Percentiles rank a stretch among this genome's conserved stretches.
phyloP scores from a whole-genome alignment of 2,797 vertebrate species.

The Syngnathus acus region DNA sequence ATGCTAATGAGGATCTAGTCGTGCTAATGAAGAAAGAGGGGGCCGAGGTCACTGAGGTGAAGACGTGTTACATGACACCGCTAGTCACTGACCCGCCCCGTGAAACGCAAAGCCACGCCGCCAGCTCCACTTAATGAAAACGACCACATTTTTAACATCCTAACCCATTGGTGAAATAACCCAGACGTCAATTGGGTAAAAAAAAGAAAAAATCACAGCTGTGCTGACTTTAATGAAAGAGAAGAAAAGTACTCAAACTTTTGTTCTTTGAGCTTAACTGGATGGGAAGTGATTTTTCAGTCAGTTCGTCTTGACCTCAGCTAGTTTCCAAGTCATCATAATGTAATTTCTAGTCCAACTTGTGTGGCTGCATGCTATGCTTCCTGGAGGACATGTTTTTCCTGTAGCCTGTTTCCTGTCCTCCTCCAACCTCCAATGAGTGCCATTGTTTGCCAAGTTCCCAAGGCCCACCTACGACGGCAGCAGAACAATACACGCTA shows the following conservation, averaged over 20 bases:
- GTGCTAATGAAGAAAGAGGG: neutral
- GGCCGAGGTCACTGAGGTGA: constrained; percentile 23
- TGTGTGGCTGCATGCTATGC: constrained; percentile 30
- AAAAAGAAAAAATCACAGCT: neutral
- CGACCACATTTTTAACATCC: neutral
- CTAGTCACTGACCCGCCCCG: constrained; percentile 38
- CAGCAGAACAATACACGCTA: constrained; percentile 55
- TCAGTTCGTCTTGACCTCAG: constrained; percentile 31
- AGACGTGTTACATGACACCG: constrained; percentile 34
- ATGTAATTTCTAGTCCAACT: constrained; percentile 28
- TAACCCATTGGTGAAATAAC: neutral
- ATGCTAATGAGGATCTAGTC: constrained; percentile 50
- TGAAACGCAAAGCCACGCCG: neutral
- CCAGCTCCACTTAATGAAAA: neutral
- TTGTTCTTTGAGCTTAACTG: neutral
- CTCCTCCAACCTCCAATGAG: constrained; percentile 34
- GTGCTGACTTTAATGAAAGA: neutral
- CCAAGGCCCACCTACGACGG: constrained; percentile 54
- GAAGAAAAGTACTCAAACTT: neutral
- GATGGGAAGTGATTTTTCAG: constrained; percentile 23
- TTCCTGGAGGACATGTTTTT: constrained; percentile 54
- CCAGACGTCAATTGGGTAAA: neutral
- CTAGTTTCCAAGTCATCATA: constrained; percentile 40
- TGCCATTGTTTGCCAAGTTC: constrained; percentile 59
- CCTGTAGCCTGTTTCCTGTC: constrained; percentile 57